Evolutionary conservation across 2,113 vertebrate species (phyloP), one percentile per base, ranked within the genome.

Genomic region (Coptodon rendalli): DNA sequence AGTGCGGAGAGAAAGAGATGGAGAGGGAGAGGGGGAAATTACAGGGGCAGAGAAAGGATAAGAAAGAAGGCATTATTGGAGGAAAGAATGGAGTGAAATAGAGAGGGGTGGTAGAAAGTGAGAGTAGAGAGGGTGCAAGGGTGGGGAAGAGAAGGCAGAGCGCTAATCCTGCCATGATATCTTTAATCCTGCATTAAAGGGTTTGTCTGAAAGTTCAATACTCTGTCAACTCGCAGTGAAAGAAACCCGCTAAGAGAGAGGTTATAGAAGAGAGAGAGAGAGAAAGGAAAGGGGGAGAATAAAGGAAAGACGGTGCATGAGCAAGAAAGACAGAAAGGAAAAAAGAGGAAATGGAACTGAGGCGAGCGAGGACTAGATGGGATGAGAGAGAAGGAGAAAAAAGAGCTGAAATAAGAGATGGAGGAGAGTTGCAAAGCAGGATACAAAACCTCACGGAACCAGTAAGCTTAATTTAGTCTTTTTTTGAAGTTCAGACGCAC

Each of bases 181-280:
- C 91, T 92, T 93, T 94, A 95, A 96, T 95, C 94, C 94, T 81
- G 89, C 94, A 94, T 95, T 95, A 94, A 92, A 94, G 89, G 91
- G 90, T 91, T 92, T 90, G 90, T 93, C 91, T 93, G 91, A 93
- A 93, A 94, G 85, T 92, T 92, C 91, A 94, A 94, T 94, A 91
- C 86, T 93, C 84, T 89, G 93, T 94, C 89, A 94, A 93, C 85
- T 91, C 50, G 43, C 89, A 91, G 90, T 88, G 86, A 93, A 89
- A 87, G 90, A 92, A 95, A 93, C 80, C 89, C 79, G 53, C 84
- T 76, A 90, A 88, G 88, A 84, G 89, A 89, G 68, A 89, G 84
- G 84, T 56, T 38, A 86, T 12, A 38, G 27, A 80, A 40, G 80
- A 83, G 68, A 83, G 66, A 36, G 59, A 31, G 9, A 19, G 54